Evolutionary conservation across 1,140 invertebrate species (phyloP), one percentile per base, ranked within the genome.

Genomic region (Asbolus verrucosus): DNA sequence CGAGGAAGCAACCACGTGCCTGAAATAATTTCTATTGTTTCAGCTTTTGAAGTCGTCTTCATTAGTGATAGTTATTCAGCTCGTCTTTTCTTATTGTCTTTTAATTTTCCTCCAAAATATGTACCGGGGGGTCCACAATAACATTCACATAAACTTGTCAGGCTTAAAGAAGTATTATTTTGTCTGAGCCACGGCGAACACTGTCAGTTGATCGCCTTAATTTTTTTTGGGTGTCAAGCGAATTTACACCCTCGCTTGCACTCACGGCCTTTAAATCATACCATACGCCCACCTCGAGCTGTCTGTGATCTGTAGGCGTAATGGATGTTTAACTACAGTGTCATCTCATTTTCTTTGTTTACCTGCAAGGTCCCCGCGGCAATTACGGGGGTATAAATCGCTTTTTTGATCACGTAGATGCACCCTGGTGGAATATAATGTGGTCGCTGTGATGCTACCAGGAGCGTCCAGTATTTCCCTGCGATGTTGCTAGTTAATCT

Each of bases 291-390:
- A 54, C 46, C 11, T 27, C 6, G 11, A 24, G 46, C 3, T 21
- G 46, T 54, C 46, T 19, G 43, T 21, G 43, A 19, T 27, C 3
- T 27, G 46, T 54, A 54, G 46, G 46, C 46, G 46, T 54, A 54
- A 54, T 54, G 46, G 46, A 54, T 54, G 43, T 19, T 50, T 50
- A 18, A 50, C 16, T 21, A 21, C 9, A 21, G 43, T 50, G 46
- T 54, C 46, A 54, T 54, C 41, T 41, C 21, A 54, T 54, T 54
- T 30, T 54, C 46, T 54, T 54, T 54, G 46, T 54, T 54, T 54
- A 54, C 46, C 46, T 54, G 27, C 46, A 54, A 24, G 11, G 46
- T 54, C 46, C 27, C n/a, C 16, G 39, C 11, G 11, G 24, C 24
- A 8, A 50, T 21, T 13, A 11, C 14, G 46, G 46, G 13, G 13